Evolutionary conservation across 2,113 vertebrate species (phyloP).

Genomic region (Galeopterus variegatus): DNA sequence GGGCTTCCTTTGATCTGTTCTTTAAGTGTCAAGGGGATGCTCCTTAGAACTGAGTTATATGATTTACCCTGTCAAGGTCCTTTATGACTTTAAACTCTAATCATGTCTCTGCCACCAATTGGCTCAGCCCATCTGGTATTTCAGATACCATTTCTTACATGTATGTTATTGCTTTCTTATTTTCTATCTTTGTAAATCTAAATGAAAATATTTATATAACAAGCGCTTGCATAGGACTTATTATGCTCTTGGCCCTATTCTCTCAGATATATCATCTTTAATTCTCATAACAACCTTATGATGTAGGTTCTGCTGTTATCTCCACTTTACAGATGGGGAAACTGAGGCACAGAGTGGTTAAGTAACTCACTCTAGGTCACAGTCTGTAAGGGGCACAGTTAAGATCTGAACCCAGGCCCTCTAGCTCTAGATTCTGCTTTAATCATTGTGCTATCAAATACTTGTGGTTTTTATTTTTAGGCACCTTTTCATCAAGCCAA

Average conservation of each 20-base stretch:
- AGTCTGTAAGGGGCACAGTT: neutral
- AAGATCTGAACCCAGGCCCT: neutral
- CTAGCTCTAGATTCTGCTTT: neutral
- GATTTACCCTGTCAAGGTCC: neutral
- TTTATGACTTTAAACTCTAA: neutral
- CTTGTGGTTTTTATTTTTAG: constrained; percentile 19
- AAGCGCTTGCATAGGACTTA: neutral
- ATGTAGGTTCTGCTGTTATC: neutral
- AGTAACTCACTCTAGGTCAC: neutral
- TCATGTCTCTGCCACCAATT: neutral
- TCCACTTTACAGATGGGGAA: neutral
- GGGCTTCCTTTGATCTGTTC: neutral
- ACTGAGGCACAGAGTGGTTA: neutral
- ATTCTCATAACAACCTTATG: neutral
- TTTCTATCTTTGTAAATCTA: constrained; percentile 16
- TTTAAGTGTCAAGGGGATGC: neutral
- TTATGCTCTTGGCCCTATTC: neutral
- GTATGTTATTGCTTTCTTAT: neutral
- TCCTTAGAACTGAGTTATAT: neutral
- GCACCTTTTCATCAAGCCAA: neutral
- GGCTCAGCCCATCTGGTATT: neutral
- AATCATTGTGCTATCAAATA: neutral
- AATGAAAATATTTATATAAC: neutral
- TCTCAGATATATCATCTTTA: neutral
- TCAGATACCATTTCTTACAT: neutral